Conservation (phyloP, 2,113 vertebrate genomes). For the Nesoenas mayeri region DNA sequence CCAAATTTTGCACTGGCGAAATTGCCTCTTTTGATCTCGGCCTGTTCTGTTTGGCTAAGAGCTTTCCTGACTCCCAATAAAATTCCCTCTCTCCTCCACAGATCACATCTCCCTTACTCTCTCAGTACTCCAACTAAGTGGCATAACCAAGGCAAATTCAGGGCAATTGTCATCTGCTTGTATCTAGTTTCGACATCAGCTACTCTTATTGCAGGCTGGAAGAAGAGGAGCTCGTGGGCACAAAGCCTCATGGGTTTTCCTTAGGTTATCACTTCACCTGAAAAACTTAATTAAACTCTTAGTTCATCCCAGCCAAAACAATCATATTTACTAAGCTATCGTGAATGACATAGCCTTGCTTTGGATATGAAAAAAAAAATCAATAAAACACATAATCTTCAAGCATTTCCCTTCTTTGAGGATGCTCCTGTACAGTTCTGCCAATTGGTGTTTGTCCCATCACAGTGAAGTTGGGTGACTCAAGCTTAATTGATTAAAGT, state of each 20-base stretch:
- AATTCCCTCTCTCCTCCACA: background rate
- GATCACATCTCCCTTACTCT: background rate
- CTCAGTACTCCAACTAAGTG: background rate
- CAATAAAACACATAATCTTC: background rate
- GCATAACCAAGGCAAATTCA: background rate
- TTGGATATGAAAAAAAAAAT: background rate
- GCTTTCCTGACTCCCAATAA: background rate
- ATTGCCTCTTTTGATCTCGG: background rate
- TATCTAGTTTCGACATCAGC: background rate
- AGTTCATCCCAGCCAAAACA: background rate
- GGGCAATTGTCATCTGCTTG: background rate
- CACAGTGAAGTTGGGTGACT: background rate
- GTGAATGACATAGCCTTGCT: background rate
- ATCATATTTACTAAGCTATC: background rate
- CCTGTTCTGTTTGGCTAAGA: background rate
- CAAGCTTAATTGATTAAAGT: background rate
- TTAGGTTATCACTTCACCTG: background rate
- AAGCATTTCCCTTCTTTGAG: background rate
- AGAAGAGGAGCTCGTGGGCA: background rate
- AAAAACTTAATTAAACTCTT: background rate
- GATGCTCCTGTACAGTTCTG: background rate
- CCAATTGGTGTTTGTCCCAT: background rate
- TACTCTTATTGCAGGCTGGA: background rate
- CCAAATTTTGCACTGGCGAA: background rate
- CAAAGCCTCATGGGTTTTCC: background rate